Evolutionary conservation across 35 echinoderm and acorn worm species (phyloP).

Genomic region (Apostichopus parvimensis): DNA sequence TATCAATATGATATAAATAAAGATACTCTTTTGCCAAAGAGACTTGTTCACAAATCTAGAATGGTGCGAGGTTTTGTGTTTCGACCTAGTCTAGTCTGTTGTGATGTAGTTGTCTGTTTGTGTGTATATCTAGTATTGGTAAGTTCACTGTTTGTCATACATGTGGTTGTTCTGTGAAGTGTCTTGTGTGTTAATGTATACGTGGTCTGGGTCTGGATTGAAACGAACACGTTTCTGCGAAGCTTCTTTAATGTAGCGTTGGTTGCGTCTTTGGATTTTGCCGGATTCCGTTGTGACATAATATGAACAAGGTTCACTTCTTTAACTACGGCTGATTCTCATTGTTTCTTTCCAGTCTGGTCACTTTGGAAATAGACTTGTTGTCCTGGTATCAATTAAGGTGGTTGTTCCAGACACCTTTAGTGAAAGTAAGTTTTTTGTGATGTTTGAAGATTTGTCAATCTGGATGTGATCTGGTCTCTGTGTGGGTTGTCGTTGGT

Average conservation of each 20-base stretch:
- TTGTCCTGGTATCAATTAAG: conserved; percentile 9
- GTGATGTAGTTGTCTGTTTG: too few relatives aligned
- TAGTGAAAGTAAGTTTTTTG: neutral
- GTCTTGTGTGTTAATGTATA: neutral
- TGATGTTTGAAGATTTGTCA: neutral
- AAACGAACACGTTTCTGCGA: neutral
- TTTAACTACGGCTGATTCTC: conserved; percentile 17
- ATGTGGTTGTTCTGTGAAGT: neutral
- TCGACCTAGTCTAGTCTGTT: too few relatives aligned
- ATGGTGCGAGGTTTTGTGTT: too few relatives aligned
- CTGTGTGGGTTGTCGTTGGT: conserved; percentile 9
- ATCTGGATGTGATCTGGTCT: neutral
- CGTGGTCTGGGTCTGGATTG: neutral
- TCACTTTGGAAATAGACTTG: conserved; percentile 21
- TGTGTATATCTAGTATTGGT: too few relatives aligned
- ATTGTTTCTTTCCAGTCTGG: conserved; percentile 21
- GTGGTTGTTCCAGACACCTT: neutral
- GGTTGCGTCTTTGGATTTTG: conserved; percentile 7
- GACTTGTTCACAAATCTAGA: too few relatives aligned
- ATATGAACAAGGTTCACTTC: conserved; percentile 31
- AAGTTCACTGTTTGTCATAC: neutral
- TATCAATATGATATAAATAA: too few relatives aligned
- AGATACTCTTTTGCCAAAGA: too few relatives aligned
- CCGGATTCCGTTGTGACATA: neutral
- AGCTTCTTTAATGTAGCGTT: conserved; percentile 12